Evolutionary conservation across 1,140 invertebrate species (phyloP).

Genomic region (Stegodyphus mimosarum): DNA sequence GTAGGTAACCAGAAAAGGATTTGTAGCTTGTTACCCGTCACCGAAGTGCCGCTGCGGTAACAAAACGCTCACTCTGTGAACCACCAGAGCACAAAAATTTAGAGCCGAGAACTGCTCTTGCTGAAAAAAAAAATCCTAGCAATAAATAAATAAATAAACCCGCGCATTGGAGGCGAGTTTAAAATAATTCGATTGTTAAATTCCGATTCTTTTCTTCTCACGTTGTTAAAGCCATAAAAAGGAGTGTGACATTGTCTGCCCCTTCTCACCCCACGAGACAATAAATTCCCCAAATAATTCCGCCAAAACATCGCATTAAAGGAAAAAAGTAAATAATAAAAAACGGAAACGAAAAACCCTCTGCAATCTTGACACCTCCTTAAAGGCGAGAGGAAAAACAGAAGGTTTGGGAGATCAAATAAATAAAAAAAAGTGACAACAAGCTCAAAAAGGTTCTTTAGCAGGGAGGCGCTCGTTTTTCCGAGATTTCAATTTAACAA

Average conservation of each 20-base stretch:
- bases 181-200: slow-evolving; percentile 61
- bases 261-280: slow-evolving; percentile 50
- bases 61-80: slow-evolving; percentile 33
- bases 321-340: slow-evolving; percentile 16
- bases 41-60: slow-evolving; percentile 55
- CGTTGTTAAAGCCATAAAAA: slow-evolving; percentile 47
- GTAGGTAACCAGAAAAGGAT: slow-evolving; percentile 49
- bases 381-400: slow-evolving; percentile 59
- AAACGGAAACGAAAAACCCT: not conserved
- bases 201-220: slow-evolving; percentile 52
- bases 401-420: slow-evolving; percentile 55
- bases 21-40: slow-evolving; percentile 59
- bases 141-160: slow-evolving; percentile 38
- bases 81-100: slow-evolving; percentile 53
- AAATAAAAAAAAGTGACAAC: slow-evolving; percentile 47
- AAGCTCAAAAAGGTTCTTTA: slow-evolving; percentile 57
- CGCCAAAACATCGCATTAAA: slow-evolving; percentile 61
- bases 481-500: slow-evolving; percentile 61
- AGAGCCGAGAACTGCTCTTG: slow-evolving; percentile 15
- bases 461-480: slow-evolving; percentile 48
- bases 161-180: slow-evolving; percentile 58
- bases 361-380: slow-evolving; percentile 59
- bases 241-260: slow-evolving; percentile 49
- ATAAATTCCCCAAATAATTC: slow-evolving; percentile 61
- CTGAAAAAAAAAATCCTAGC: slow-evolving; percentile 18